Evolutionary conservation across 2,113 vertebrate species (phyloP).

Genomic region (Hemiscyllium ocellatum): DNA sequence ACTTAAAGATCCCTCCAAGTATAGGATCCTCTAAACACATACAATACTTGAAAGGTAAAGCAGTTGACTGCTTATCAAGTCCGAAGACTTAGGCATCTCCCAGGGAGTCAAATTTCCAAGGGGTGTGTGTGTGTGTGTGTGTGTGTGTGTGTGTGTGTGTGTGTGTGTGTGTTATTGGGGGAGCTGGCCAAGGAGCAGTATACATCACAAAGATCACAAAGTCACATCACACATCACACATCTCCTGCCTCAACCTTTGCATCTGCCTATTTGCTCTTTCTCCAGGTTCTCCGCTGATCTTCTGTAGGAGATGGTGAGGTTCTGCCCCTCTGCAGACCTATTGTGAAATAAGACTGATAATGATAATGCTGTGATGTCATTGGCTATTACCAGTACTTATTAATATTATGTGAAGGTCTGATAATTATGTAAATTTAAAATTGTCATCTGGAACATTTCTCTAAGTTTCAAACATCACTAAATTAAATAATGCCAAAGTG

Average conservation of each 20-base stretch:
- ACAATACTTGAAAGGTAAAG: not conserved
- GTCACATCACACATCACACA: not conserved
- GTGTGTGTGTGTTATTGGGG: not conserved
- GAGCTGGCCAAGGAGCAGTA: not conserved
- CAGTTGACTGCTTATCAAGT: not conserved
- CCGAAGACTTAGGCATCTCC: not conserved
- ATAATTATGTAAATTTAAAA: not conserved
- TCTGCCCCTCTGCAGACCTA: not conserved
- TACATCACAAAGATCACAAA: not conserved
- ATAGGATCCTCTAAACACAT: not conserved
- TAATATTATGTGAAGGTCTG: not conserved
- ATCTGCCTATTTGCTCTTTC: not conserved
- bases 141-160: not conserved
- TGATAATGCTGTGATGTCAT: not conserved
- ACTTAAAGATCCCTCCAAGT: no score
- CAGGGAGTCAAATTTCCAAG: not conserved
- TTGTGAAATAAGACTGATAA: not conserved
- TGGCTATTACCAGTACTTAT: not conserved
- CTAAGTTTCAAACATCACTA: not conserved
- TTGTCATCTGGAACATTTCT: not conserved
- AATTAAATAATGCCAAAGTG: slow-evolving; percentile 5
- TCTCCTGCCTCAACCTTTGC: not conserved
- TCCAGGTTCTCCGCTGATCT: not conserved
- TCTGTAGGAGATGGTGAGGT: not conserved
- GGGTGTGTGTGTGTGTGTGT: not conserved